Conservation (phyloP, 35 echinoderm and acorn worm genomes). For the Patiria miniata region DNA sequence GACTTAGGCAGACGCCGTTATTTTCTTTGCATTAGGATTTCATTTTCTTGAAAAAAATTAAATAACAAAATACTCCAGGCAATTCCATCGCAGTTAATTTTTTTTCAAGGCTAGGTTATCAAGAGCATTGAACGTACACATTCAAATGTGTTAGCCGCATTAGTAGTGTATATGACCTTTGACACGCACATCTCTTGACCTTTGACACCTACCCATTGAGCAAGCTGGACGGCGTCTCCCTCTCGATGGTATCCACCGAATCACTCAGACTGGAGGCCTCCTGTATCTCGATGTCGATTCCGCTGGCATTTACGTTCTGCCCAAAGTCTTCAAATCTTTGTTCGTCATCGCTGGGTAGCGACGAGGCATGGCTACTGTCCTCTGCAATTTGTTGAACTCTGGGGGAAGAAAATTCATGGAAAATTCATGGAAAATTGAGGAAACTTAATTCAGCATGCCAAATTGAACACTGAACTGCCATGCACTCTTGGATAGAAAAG, state of each 20-base stretch:
- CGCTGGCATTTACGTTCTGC: constrained; percentile 54
- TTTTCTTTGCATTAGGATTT: too few relatives aligned
- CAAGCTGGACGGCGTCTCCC: constrained; percentile 61
- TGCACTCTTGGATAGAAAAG: too few relatives aligned
- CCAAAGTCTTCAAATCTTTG: constrained; percentile 87
- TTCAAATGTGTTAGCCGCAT: not conserved
- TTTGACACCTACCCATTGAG: constrained; percentile 45
- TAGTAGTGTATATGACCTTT: not conserved
- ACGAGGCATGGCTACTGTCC: constrained; percentile 12
- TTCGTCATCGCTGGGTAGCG: constrained; percentile 41
- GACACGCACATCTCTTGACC: not conserved
- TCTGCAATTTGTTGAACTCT: not conserved
- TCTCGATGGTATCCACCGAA: constrained; percentile 48
- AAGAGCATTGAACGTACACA: too few relatives aligned
- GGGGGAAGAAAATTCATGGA: not conserved
- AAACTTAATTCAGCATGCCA: too few relatives aligned
- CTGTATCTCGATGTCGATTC: constrained; percentile 80
- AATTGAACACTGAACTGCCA: too few relatives aligned
- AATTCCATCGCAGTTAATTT: too few relatives aligned
- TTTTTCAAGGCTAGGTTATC: too few relatives aligned
- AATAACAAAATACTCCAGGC: too few relatives aligned
- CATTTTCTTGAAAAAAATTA: too few relatives aligned
- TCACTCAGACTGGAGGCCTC: constrained; percentile 63
- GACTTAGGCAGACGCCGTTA: too few relatives aligned
- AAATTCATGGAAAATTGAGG: too few relatives aligned